Evolutionary conservation across 2,888 invertebrate genomes (phyloP).

Genomic region (Drosophila helvetica): DNA sequence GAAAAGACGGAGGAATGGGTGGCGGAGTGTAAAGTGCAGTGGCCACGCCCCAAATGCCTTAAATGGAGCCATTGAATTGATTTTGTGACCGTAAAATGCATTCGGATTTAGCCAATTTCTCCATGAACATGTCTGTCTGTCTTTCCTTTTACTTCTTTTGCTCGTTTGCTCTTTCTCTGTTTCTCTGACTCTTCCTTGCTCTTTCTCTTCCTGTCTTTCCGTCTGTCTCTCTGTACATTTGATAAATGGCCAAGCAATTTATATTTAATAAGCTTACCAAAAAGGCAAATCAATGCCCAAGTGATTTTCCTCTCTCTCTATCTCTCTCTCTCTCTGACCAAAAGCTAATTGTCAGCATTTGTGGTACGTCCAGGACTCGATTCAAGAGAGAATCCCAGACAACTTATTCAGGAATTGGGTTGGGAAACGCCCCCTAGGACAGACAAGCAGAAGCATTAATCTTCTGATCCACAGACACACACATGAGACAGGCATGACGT

Average conservation of each 20-base stretch:
- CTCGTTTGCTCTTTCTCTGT: neutral
- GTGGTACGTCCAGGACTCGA: neutral
- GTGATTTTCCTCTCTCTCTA: neutral
- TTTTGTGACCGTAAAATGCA: constrained; percentile 62
- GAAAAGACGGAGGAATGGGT: neutral
- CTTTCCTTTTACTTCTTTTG: neutral
- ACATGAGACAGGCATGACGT: constrained; percentile 1
- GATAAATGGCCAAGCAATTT: constrained; percentile 40
- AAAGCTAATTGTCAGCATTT: constrained; percentile 37
- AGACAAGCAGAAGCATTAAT: constrained; percentile 29
- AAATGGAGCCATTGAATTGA: constrained; percentile 50
- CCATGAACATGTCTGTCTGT: constrained; percentile 1
- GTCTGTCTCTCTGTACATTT: constrained; percentile 23
- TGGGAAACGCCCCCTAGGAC: neutral
- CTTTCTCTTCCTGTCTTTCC: neutral
- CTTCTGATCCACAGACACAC: constrained; percentile 20
- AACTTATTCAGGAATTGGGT: constrained; percentile 23
- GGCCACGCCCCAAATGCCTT: constrained; percentile 19
- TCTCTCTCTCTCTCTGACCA: constrained; percentile 2
- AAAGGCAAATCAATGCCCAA: constrained; percentile 25
- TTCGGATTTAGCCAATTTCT: constrained; percentile 44
- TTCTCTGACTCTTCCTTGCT: constrained; percentile 7
- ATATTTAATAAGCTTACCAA: constrained; percentile 44
- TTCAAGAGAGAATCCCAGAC: constrained; percentile 4
- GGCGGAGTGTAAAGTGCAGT: constrained; percentile 29